Conservation (phyloP, 2,797 vertebrate species). For the Alcedo quadribrachys region DNA sequence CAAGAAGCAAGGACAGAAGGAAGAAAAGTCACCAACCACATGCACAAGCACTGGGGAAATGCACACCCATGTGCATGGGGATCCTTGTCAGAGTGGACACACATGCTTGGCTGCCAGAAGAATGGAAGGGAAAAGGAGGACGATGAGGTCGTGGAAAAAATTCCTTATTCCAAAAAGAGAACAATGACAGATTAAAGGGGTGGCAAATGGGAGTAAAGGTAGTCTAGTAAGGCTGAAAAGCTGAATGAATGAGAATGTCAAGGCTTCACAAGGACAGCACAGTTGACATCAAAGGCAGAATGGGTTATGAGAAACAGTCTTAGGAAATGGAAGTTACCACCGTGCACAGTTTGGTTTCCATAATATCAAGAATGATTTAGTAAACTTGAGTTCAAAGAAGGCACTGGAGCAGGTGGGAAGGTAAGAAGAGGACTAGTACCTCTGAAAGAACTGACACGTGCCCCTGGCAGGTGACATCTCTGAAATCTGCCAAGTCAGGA, state of each 20-base stretch:
- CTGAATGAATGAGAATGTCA: background rate
- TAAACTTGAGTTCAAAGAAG: background rate
- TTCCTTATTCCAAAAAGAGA: background rate
- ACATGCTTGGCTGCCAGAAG: background rate
- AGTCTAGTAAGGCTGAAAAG: background rate
- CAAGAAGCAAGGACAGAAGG: background rate
- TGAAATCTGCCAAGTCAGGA: background rate
- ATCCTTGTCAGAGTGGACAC: background rate
- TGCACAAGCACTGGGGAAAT: background rate
- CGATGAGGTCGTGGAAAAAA: background rate
- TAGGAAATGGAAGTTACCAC: background rate
- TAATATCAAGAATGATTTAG: background rate
- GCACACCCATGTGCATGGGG: rapidly evolving
- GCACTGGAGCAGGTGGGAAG: background rate
- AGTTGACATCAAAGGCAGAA: background rate
- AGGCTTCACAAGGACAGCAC: background rate
- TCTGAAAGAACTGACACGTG: background rate
- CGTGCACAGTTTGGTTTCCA: background rate
- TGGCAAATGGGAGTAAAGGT: background rate
- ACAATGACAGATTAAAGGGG: background rate
- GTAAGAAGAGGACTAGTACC: background rate
- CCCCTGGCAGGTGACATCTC: background rate
- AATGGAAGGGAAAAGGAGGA: background rate
- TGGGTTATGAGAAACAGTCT: background rate
- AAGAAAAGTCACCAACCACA: background rate